phyloP scores from a whole-genome alignment of 2,113 vertebrate species.

The Clarias gariepinus region DNA sequence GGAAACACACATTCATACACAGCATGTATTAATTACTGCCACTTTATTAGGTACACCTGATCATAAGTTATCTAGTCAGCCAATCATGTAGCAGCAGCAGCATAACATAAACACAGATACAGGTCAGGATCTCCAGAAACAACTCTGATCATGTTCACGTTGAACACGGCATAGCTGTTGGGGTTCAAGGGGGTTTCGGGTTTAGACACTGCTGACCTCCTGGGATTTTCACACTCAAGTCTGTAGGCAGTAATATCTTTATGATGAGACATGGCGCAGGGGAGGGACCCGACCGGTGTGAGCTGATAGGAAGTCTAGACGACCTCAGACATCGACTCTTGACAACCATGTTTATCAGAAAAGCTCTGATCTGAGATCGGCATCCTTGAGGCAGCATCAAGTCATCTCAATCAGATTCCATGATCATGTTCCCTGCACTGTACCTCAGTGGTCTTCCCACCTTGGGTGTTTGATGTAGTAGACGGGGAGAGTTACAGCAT shows the following conservation, averaged over 20 bases:
- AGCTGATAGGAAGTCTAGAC: background rate
- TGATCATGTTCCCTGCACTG: background rate
- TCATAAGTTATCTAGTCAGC: background rate
- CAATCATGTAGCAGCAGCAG: background rate
- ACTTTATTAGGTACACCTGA: background rate
- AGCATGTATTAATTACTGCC: background rate
- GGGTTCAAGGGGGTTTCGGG: background rate
- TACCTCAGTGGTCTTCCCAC: too few species aligned
- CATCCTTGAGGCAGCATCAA: background rate
- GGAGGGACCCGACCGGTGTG: too few species aligned
- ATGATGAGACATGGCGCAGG: too few species aligned
- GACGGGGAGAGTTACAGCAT: background rate
- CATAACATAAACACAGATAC: background rate
- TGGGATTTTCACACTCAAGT: background rate
- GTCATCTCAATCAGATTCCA: too few species aligned
- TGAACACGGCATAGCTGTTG: background rate
- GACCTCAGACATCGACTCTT: background rate
- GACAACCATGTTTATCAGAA: background rate
- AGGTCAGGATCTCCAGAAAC: background rate
- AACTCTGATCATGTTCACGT: background rate
- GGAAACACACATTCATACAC: background rate
- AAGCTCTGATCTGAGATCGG: background rate
- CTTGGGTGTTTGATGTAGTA: background rate
- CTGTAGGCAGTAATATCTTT: background rate
- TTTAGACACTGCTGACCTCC: background rate